Conservation (phyloP, 53 echinoderm and acorn worm species). For the Patiria pectinifera region DNA sequence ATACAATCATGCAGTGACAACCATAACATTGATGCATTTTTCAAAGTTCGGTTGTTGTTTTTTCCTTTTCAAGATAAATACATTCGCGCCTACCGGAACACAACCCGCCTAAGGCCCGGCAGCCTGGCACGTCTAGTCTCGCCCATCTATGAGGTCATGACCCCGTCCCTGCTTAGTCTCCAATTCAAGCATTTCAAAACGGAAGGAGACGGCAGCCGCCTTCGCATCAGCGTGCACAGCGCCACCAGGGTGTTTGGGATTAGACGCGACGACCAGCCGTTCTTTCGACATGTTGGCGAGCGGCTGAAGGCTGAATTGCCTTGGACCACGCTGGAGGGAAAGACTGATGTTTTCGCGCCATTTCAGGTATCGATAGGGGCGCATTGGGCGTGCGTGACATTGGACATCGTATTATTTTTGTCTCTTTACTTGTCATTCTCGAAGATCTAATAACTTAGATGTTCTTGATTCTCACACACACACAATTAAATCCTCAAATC, state of each 20-base stretch:
- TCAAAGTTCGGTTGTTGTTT: neutral
- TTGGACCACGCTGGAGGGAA: slow-evolving; percentile 35
- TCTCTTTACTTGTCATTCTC: no score
- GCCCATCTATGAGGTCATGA: slow-evolving; percentile 52
- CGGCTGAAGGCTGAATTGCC: neutral
- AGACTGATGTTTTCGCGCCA: slow-evolving; percentile 27
- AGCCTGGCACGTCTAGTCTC: slow-evolving; percentile 49
- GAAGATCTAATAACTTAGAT: no score
- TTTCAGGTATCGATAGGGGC: slow-evolving; percentile 15
- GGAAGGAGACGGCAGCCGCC: slow-evolving; percentile 42
- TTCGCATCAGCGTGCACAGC: slow-evolving; percentile 16
- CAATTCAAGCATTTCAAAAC: slow-evolving; percentile 57
- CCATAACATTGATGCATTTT: neutral
- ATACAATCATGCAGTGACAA: no score
- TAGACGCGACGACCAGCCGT: slow-evolving; percentile 35
- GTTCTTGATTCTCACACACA: no score
- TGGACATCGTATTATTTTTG: no score
- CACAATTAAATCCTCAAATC: no score
- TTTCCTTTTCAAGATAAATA: slow-evolving; percentile 24
- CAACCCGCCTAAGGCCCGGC: slow-evolving; percentile 9
- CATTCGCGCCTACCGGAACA: slow-evolving; percentile 48
- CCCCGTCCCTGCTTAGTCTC: slow-evolving; percentile 53
- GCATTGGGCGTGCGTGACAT: no score
- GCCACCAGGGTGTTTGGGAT: neutral
- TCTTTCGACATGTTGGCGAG: slow-evolving; percentile 5